Evolutionary conservation across 2,888 invertebrate genomes (phyloP).

Genomic region (Agrochola lota): DNA sequence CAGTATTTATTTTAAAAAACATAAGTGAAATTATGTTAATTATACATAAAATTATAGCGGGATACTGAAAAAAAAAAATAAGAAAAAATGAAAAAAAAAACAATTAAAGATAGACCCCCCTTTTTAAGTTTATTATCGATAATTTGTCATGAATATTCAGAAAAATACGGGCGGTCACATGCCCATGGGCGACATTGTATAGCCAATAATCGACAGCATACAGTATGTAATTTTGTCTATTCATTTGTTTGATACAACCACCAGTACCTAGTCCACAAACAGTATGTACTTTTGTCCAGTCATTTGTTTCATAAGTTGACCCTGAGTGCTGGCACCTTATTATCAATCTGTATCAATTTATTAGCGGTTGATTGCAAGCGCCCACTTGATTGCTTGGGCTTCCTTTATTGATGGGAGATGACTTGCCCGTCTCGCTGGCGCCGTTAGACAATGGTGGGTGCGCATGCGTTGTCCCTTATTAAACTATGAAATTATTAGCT

Average conservation of each 20-base stretch:
- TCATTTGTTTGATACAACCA: background rate
- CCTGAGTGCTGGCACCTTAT: conserved; percentile 48
- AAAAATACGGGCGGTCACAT: no score
- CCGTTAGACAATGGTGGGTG: conserved; percentile 66
- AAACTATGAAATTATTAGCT: conserved; percentile 53
- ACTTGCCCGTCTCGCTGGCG: conserved; percentile 84
- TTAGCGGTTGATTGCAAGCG: conserved; percentile 72
- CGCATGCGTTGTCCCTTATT: conserved; percentile 70
- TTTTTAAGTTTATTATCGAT: no score
- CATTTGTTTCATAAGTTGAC: conserved; percentile 34
- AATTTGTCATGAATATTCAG: no score
- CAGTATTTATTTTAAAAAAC: no score
- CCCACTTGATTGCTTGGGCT: conserved; percentile 84
- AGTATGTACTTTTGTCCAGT: background rate
- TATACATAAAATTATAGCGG: no score
- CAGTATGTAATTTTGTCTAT: background rate
- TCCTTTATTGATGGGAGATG: conserved; percentile 87
- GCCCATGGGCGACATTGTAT: no score
- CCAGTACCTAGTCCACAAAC: background rate
- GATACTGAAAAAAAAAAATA: no score
- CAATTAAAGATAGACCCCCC: no score
- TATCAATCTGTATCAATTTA: conserved; percentile 66
- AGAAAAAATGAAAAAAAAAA: no score
- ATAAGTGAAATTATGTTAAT: no score
- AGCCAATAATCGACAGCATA: background rate